These are phyloP conservation scores for Eolophus roseicapilla DNA, from an alignment of 2,113 vertebrate species.

Conservation along the genomic window DNA sequence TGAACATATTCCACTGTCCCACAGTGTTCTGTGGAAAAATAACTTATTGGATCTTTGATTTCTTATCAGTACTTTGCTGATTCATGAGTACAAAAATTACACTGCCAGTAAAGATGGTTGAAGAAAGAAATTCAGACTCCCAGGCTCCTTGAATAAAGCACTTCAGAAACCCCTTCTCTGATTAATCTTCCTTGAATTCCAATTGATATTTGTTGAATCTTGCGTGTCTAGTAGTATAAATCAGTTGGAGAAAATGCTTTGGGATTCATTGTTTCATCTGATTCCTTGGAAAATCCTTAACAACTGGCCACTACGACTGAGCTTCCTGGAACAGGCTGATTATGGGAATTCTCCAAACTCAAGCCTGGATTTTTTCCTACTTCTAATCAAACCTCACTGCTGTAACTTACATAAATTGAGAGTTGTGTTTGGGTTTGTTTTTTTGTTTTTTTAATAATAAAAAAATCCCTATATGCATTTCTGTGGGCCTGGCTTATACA, in stretches of 20 bases:
- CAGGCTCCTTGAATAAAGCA: background rate
- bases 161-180: background rate
- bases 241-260: background rate
- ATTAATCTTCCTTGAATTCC: background rate
- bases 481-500: background rate
- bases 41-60: background rate
- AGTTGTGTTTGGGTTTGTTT: accelerated
- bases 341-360: background rate
- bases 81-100: background rate
- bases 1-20: background rate
- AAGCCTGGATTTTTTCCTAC: background rate
- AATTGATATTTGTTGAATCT: background rate
- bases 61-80: background rate
- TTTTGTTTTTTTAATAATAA: background rate
- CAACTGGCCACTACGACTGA: background rate
- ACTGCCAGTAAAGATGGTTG: background rate
- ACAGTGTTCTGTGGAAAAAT: background rate
- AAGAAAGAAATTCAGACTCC: background rate
- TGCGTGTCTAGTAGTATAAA: background rate
- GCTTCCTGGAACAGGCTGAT: background rate
- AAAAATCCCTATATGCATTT: background rate
- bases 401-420: background rate
- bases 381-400: background rate
- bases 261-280: background rate
- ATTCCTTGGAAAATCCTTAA: background rate